These are phyloP conservation scores for Anser cygnoides DNA, from an alignment of 2,113 vertebrate species.

Conservation along the genomic window DNA sequence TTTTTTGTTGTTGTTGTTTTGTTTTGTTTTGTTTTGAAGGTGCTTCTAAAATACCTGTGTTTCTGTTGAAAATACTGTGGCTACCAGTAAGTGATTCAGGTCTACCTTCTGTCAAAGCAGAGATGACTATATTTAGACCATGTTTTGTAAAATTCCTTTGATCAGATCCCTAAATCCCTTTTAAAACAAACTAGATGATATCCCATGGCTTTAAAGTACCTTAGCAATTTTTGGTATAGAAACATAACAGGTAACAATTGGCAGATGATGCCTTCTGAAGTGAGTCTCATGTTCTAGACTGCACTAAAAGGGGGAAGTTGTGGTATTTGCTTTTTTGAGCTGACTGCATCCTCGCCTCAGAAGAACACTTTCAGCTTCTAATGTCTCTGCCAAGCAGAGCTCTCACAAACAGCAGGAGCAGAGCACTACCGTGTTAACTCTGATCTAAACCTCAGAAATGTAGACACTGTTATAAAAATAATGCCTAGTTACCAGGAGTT, in stretches of 20 bases:
- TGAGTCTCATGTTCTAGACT: background rate
- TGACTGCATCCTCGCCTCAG: background rate
- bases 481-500: background rate
- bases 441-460: background rate
- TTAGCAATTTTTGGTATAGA: background rate
- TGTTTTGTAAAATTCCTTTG: background rate
- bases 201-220: background rate
- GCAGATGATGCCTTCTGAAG: background rate
- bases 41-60: background rate
- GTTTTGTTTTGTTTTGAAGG: background rate
- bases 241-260: background rate
- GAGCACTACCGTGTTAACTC: background rate
- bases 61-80: background rate
- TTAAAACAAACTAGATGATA: background rate
- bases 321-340: background rate
- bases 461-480: background rate
- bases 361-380: background rate
- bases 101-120: background rate
- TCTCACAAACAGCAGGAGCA: background rate
- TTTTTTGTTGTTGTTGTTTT: too few relatives aligned
- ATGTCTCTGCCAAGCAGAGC: background rate
- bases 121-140: background rate
- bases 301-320: background rate
- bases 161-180: background rate
- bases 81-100: background rate